These are phyloP conservation scores for Chiroxiphia lanceolata DNA, from an alignment of 2,797 vertebrate species.

Conservation along the genomic window DNA sequence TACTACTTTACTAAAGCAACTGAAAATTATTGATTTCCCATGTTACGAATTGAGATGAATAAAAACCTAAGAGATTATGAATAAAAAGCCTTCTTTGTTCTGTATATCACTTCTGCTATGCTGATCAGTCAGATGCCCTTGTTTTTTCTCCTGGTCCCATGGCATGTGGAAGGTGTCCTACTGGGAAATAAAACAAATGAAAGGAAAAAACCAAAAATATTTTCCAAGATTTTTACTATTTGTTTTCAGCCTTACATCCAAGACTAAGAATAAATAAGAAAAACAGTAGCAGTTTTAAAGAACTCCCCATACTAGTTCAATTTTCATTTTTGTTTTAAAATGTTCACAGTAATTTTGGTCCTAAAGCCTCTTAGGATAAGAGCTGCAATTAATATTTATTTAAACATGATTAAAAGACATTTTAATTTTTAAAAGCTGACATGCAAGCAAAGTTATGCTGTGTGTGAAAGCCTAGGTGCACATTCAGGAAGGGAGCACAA, in stretches of 20 bases:
- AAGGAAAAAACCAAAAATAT: not conserved
- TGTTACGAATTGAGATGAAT: slow-evolving; percentile 15
- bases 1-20: not conserved
- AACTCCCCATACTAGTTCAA: not conserved
- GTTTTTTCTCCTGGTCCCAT: not conserved
- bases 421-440: not conserved
- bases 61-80: not conserved
- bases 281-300: not conserved
- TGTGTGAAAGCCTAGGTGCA: not conserved
- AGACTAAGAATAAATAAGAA: not conserved
- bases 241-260: not conserved
- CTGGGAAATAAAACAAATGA: not conserved
- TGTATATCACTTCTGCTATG: not conserved
- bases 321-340: not conserved
- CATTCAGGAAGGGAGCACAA: not conserved
- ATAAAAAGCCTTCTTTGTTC: slow-evolving; percentile 33
- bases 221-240: not conserved
- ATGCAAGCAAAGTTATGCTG: not conserved
- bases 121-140: not conserved
- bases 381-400: not conserved
- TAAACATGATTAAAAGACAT: not conserved
- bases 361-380: not conserved
- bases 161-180: not conserved
- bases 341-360: not conserved
- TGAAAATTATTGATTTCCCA: slow-evolving; percentile 43